Percentiles rank a stretch among this genome's conserved stretches.
These are phyloP conservation scores for Chesias legatella DNA, from an alignment of 2,888 invertebrate species.

Conservation along the genomic window DNA sequence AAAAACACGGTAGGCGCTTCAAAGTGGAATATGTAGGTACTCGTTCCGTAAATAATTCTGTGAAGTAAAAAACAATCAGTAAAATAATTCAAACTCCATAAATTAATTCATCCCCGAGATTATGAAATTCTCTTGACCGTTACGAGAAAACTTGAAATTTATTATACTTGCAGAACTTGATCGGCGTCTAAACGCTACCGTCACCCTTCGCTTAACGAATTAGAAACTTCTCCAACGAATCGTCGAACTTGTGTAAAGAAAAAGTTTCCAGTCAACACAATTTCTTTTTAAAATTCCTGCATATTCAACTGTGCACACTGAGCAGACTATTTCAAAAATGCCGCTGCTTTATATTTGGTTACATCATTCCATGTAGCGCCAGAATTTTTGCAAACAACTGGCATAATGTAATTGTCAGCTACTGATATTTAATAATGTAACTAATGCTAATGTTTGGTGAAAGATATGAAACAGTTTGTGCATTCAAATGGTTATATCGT, in stretches of 20 bases:
- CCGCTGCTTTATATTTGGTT: no score
- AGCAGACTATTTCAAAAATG: neutral
- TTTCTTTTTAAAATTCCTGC: conserved; percentile 6
- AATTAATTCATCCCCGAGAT: conserved; percentile 41
- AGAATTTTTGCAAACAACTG: no score
- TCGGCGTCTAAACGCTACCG: conserved; percentile 31
- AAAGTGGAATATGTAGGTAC: no score
- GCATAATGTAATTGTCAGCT: no score
- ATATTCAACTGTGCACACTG: neutral
- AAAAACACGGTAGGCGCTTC: no score
- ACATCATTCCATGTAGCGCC: no score
- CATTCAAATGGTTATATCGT: no score
- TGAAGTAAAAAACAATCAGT: conserved; percentile 1
- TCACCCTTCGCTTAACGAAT: conserved; percentile 45
- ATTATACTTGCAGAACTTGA: conserved; percentile 42
- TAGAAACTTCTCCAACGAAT: conserved; percentile 28
- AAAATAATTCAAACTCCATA: conserved; percentile 22
- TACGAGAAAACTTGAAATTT: conserved; percentile 46
- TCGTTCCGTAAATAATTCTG: neutral
- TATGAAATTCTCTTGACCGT: conserved; percentile 49
- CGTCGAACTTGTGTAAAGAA: conserved; percentile 26
- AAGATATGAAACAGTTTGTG: no score
- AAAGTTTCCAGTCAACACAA: conserved; percentile 32
- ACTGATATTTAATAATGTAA: no score
- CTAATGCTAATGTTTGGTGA: no score